Evolutionary conservation across 2,888 invertebrate species (phyloP).

Genomic region (Rhimphoctona megacephalus): DNA sequence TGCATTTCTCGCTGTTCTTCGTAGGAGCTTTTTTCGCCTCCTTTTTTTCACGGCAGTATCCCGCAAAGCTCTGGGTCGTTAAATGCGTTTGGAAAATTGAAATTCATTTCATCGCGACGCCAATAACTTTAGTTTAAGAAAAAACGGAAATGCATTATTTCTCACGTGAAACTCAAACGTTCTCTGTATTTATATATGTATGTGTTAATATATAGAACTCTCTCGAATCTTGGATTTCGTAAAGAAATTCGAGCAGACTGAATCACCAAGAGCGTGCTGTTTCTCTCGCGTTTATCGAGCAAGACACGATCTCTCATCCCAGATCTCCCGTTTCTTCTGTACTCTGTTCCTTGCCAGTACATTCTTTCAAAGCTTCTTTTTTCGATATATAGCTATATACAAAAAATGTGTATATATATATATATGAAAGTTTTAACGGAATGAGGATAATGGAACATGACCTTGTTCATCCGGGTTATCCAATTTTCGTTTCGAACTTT

Average conservation of each 20-base stretch:
- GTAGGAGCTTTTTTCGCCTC: slow-evolving; percentile 17
- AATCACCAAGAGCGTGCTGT: slow-evolving; percentile 33
- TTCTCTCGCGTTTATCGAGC: slow-evolving; percentile 55
- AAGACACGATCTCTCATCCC: slow-evolving; percentile 39
- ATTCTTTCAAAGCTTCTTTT: slow-evolving; percentile 33
- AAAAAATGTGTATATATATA: not conserved
- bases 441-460: slow-evolving; percentile 56
- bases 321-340: slow-evolving; percentile 22
- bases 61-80: slow-evolving; percentile 6
- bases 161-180: slow-evolving; percentile 17
- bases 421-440: slow-evolving; percentile 43
- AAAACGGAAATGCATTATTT: slow-evolving; percentile 51
- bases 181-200: not conserved
- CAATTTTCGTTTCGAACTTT: slow-evolving; percentile 23
- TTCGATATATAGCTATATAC: slow-evolving; percentile 8
- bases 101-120: slow-evolving; percentile 40
- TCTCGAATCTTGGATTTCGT: not conserved
- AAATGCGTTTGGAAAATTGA: slow-evolving; percentile 48
- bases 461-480: slow-evolving; percentile 33
- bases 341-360: slow-evolving; percentile 38
- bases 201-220: not conserved
- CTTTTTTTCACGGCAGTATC: not conserved
- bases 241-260: slow-evolving; percentile 39
- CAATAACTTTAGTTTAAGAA: slow-evolving; percentile 43
- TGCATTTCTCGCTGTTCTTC: not conserved